Conservation (phyloP, 2,888 invertebrate genomes). For the Neoscelio sp. region DNA sequence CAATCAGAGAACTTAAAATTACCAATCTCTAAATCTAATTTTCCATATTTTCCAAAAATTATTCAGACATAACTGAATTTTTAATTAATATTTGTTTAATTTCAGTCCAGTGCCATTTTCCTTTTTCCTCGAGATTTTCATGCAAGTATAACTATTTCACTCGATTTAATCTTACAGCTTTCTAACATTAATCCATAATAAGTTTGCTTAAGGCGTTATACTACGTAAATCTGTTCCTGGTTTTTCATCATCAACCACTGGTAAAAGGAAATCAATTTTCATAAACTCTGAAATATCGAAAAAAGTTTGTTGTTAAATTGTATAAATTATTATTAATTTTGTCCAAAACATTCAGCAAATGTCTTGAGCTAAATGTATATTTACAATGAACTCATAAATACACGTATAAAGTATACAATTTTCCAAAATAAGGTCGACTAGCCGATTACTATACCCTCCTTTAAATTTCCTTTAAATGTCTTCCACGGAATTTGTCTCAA, state of each 20-base stretch:
- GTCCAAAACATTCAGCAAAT: too few species aligned
- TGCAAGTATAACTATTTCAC: neutral
- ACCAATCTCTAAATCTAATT: too few species aligned
- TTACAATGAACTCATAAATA: too few species aligned
- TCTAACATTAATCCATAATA: slow-evolving; percentile 49
- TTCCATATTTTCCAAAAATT: neutral
- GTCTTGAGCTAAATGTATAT: too few species aligned
- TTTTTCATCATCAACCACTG: neutral
- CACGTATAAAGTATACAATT: too few species aligned
- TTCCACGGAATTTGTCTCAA: too few species aligned
- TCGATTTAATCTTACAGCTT: slow-evolving; percentile 33
- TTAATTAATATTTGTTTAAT: neutral
- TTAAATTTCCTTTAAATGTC: too few species aligned
- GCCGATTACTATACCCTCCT: too few species aligned
- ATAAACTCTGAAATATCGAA: neutral
- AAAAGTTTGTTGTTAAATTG: too few species aligned
- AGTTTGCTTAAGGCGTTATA: slow-evolving; percentile 14
- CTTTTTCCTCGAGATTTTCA: neutral
- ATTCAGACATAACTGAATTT: neutral
- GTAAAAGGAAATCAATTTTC: neutral
- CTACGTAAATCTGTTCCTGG: slow-evolving; percentile 9
- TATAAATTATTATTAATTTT: too few species aligned
- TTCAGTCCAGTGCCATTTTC: neutral
- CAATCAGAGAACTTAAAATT: too few species aligned
- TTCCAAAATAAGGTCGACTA: too few species aligned